Evolutionary conservation across 1,140 invertebrate species (phyloP).

Genomic region (Zaprionus nigranus): DNA sequence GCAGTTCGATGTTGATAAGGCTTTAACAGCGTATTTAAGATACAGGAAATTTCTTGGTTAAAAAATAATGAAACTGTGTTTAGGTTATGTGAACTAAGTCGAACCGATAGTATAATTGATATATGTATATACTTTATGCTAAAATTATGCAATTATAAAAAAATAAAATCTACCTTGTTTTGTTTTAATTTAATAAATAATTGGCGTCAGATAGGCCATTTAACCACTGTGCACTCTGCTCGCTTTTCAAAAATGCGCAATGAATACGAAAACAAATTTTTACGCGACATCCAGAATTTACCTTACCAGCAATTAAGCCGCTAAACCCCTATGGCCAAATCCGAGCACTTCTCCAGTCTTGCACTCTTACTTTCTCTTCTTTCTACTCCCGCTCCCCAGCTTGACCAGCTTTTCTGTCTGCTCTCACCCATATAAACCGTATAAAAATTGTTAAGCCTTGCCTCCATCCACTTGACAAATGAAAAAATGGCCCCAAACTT

Average conservation of each 20-base stretch:
- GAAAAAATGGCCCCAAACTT: constrained; percentile 71
- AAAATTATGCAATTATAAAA: not conserved
- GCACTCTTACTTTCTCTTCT: not conserved
- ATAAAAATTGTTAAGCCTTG: constrained; percentile 63
- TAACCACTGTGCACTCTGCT: not conserved
- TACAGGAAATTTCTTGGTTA: too few relatives aligned
- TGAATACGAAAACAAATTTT: constrained; percentile 41
- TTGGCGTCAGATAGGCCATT: not conserved
- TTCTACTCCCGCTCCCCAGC: not conserved
- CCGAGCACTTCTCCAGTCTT: constrained; percentile 22
- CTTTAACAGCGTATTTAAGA: too few relatives aligned
- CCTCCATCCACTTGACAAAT: constrained; percentile 69
- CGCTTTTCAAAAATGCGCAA: constrained; percentile 22
- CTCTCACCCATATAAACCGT: constrained; percentile 22
- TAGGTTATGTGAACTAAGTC: too few relatives aligned
- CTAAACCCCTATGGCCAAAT: constrained; percentile 57
- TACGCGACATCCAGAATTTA: constrained; percentile 55
- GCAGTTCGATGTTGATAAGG: too few relatives aligned
- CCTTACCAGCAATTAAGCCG: constrained; percentile 79
- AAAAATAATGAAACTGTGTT: too few relatives aligned
- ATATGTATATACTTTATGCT: not conserved
- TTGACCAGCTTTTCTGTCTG: constrained; percentile 9
- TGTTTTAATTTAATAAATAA: not conserved
- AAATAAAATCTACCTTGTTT: not conserved
- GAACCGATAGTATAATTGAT: too few relatives aligned